Base-by-base conservation (phyloP, 2,797 vertebrate genomes). In the Loris lydekkerianus region DNA sequence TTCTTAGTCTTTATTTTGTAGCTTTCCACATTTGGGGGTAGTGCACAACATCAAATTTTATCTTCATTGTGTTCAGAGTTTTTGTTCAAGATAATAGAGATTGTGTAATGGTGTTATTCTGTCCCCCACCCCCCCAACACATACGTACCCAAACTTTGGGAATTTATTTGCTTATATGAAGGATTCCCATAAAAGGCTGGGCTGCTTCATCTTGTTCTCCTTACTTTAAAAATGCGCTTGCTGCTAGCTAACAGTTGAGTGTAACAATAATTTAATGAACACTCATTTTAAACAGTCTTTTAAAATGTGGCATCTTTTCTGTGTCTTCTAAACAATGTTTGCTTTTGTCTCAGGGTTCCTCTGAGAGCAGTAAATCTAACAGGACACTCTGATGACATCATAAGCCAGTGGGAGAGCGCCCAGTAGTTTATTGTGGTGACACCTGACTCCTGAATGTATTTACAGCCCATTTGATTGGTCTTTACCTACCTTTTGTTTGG, bases 291-390 rank as follows among this genome's bases (percentile, higher is more conserved):
- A 76, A 49, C 61, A 2, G 9, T 69, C 72, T 84, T 75, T 80
- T 76, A 76, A 94, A 80, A 43, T 49, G 73, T 58, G 43, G 34
- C 63, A 18, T 96, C 67, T 86, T 86, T 81, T 73, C 69, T 46
- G 46, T 82, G 0, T 80, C 53, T 14, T 89, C 63, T 76, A n/a
- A 93, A 94, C 87, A 84, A 7, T 58, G 56, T 73, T 61, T 85
- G 46, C 72, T 84, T 27, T 73, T 78, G 49, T 86, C 49, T 63
- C n/a, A 10, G 14, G 46, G 81, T 58, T 49, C 81, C 86, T 70
- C 80, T 82, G 37, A 94, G 63, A 77, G 34, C 89, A 93, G 13
- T 96, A 95, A 96, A 95, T 96, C 86, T 27, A 93, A 93, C 1
- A 7, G 29, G 88, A 75, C 18, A 14, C 77, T 95, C 63, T 37